Conservation (phyloP, 2,113 vertebrate genomes). For the Stomatorhinus ivindoensis region DNA sequence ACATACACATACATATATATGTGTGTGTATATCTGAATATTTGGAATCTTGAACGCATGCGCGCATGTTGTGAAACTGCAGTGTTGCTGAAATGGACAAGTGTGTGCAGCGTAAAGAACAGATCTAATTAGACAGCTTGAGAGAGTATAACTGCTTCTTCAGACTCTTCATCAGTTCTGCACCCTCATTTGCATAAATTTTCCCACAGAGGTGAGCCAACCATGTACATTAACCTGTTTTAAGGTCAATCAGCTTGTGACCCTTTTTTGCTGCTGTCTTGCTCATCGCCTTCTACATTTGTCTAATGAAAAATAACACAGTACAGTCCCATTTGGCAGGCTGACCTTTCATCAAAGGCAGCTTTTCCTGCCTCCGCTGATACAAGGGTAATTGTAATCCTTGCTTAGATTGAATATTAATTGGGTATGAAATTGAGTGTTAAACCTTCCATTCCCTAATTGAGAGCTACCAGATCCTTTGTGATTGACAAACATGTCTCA, state of each 20-base stretch:
- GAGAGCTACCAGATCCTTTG: not conserved
- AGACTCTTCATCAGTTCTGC: constrained; percentile 54
- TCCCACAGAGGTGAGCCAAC: constrained; percentile 47
- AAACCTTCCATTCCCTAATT: not conserved
- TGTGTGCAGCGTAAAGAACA: constrained; percentile 51
- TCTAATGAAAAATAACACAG: constrained; percentile 13
- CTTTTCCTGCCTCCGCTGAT: constrained; percentile 20
- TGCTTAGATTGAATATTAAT: constrained; percentile 3
- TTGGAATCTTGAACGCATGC: not conserved
- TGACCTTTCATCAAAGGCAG: constrained; percentile 18
- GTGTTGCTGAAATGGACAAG: constrained; percentile 36
- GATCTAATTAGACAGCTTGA: constrained; percentile 63
- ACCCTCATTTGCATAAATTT: constrained; percentile 63
- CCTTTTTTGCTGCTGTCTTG: not conserved
- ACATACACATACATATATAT: too few relatives aligned
- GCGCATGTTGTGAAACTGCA: not conserved
- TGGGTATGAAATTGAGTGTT: constrained; percentile 4
- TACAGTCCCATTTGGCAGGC: not conserved
- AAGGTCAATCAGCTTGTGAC: constrained; percentile 32
- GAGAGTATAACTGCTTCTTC: constrained; percentile 49
- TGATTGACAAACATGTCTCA: constrained; percentile 3
- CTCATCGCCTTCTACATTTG: constrained; percentile 32
- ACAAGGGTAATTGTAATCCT: constrained; percentile 5
- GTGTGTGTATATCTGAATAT: too few relatives aligned
- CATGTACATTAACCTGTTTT: constrained; percentile 50